Evolutionary conservation across 1,140 invertebrate genomes (phyloP).

Genomic region (Drosophila tristis): DNA sequence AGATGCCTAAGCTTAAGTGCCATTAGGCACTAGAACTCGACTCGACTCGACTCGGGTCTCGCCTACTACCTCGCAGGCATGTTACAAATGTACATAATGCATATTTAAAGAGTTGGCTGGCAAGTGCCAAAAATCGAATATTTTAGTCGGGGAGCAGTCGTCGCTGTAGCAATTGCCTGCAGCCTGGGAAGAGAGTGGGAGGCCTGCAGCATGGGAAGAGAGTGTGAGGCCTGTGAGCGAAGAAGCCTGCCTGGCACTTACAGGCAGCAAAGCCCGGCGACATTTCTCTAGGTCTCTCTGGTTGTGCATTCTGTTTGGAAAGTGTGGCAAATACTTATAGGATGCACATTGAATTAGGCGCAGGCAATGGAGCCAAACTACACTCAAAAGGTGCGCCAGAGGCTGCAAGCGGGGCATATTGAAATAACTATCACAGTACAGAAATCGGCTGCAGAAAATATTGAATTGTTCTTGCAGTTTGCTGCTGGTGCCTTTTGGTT

Average conservation of each 20-base stretch:
- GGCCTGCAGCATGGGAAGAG: conserved; percentile 21
- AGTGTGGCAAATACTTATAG: too few relatives aligned
- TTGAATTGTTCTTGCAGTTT: conserved; percentile 19
- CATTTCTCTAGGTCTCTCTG: too few relatives aligned
- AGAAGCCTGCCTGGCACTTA: too few relatives aligned
- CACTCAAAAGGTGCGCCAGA: background rate
- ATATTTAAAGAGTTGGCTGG: conserved; percentile 79
- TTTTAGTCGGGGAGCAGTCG: conserved; percentile 61
- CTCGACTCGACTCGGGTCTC: conserved; percentile 41
- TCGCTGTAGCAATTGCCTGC: conserved; percentile 30
- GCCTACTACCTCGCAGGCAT: conserved; percentile 28
- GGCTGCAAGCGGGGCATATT: background rate
- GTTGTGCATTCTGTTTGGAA: too few relatives aligned
- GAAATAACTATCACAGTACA: background rate
- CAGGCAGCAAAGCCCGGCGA: too few relatives aligned
- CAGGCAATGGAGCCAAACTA: background rate
- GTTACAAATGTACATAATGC: conserved; percentile 75
- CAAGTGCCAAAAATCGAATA: conserved; percentile 81
- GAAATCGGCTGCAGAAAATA: conserved; percentile 1
- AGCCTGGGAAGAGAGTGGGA: conserved; percentile 11
- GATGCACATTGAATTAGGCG: too few relatives aligned
- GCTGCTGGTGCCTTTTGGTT: background rate
- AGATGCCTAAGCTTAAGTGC: conserved; percentile 79
- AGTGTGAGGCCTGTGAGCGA: too few relatives aligned
- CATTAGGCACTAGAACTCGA: conserved; percentile 70